A percentile compares a stretch with the other conserved stretches of the same genome.
phyloP scores from a whole-genome alignment of 2,113 vertebrate species.

The Odocoileus virginianus region DNA sequence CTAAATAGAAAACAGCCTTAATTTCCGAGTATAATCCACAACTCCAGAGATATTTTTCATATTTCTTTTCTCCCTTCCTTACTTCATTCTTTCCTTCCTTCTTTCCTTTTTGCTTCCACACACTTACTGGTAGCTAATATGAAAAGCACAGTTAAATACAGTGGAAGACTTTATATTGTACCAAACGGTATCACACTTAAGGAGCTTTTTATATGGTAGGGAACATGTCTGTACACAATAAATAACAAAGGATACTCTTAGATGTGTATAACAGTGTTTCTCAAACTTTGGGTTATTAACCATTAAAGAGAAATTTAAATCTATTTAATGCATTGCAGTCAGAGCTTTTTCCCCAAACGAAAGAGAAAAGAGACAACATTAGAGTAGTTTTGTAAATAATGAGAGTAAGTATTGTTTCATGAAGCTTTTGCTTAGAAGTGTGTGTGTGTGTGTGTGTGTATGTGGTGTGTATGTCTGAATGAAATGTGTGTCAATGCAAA shows the following conservation, averaged over 20 bases:
- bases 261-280: not conserved
- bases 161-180: not conserved
- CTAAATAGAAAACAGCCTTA: not conserved
- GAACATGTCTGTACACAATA: not conserved
- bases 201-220: not conserved
- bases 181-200: not conserved
- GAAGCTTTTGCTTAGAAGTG: not conserved
- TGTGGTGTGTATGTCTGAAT: not conserved
- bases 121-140: not conserved
- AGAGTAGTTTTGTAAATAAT: not conserved
- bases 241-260: not conserved
- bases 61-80: not conserved
- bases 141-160: not conserved
- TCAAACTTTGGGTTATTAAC: not conserved
- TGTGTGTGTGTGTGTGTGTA: not conserved
- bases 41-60: not conserved
- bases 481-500: not conserved
- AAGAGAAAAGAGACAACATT: not conserved
- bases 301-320: not conserved
- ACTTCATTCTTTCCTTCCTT: rapidly evolving
- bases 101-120: not conserved
- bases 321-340: not conserved
- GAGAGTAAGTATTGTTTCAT: not conserved
- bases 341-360: not conserved
- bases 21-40: not conserved